Evolutionary conservation across 2,888 invertebrate genomes (phyloP).

Genomic region (Brachypalpus laphriformis): DNA sequence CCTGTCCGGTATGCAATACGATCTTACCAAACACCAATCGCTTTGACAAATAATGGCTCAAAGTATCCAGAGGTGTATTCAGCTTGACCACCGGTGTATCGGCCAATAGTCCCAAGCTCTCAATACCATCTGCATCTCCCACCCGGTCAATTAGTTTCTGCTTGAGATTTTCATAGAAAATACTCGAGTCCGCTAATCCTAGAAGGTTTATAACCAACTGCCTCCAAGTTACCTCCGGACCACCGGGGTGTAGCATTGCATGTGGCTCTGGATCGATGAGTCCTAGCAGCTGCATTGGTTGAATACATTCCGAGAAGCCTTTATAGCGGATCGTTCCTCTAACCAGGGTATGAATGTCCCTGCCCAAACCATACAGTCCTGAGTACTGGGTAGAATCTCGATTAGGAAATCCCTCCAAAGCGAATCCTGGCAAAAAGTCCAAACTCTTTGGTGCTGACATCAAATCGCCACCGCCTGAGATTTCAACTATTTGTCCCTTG

Average conservation of each 20-base stretch:
- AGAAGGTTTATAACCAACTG: conserved; percentile 93
- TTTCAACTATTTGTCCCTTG: conserved; percentile 93
- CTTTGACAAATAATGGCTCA: conserved; percentile 94
- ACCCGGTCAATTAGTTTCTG: conserved; percentile 91
- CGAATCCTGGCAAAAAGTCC: conserved; percentile 97
- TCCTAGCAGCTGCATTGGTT: conserved; percentile 93
- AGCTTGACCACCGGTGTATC: conserved; percentile 92
- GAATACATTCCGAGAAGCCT: conserved; percentile 94
- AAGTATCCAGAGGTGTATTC: conserved; percentile 94
- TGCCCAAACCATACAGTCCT: conserved; percentile 92
- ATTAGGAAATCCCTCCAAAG: conserved; percentile 98
- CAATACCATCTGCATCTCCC: conserved; percentile 90
- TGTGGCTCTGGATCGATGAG: conserved; percentile 93
- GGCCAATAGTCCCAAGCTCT: conserved; percentile 93
- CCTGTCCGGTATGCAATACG: background rate
- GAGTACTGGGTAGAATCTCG: conserved; percentile 96
- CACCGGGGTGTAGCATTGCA: conserved; percentile 95
- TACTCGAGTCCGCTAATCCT: conserved; percentile 92
- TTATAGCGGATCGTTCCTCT: conserved; percentile 96
- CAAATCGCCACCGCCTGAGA: conserved; percentile 93
- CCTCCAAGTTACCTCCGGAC: conserved; percentile 98
- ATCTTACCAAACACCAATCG: conserved; percentile 89
- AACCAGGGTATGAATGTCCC: conserved; percentile 93
- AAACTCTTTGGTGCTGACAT: conserved; percentile 91
- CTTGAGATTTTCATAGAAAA: conserved; percentile 96